Evolutionary conservation across 2,888 invertebrate genomes (phyloP).

Genomic region (Poecilobothrus nobilitatus): DNA sequence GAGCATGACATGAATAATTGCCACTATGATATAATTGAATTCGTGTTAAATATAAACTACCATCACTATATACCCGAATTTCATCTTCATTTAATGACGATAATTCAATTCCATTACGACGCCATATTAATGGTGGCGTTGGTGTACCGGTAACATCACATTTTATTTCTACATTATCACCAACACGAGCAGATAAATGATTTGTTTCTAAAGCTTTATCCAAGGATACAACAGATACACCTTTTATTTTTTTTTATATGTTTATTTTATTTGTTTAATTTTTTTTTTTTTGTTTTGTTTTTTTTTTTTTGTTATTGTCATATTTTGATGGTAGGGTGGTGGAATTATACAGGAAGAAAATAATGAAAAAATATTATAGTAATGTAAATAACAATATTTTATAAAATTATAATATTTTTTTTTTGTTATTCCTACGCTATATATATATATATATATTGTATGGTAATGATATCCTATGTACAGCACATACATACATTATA

Average conservation of each 20-base stretch:
- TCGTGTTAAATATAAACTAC: conserved; percentile 62
- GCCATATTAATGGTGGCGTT: conserved; percentile 62
- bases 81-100: conserved; percentile 53
- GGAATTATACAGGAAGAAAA: background rate
- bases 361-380: background rate
- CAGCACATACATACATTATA: too few relatives aligned
- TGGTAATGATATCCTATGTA: too few relatives aligned
- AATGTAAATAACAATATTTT: background rate
- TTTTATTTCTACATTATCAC: conserved; percentile 68
- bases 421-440: too few relatives aligned
- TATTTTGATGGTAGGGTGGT: background rate
- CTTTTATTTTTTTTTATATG: conserved; percentile 36
- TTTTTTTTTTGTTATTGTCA: background rate
- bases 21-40: conserved; percentile 66
- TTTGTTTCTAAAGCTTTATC: conserved; percentile 64
- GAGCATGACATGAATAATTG: conserved; percentile 68
- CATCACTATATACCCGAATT: conserved; percentile 62
- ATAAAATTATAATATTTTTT: too few relatives aligned
- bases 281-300: too few relatives aligned
- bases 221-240: conserved; percentile 61
- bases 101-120: conserved; percentile 57
- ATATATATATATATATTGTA: too few relatives aligned
- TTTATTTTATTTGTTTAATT: too few relatives aligned
- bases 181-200: conserved; percentile 60
- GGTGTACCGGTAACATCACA: conserved; percentile 67